These are phyloP conservation scores for Sphyrna mokarran DNA, from an alignment of 2,113 vertebrate genomes.

Conservation along the genomic window DNA sequence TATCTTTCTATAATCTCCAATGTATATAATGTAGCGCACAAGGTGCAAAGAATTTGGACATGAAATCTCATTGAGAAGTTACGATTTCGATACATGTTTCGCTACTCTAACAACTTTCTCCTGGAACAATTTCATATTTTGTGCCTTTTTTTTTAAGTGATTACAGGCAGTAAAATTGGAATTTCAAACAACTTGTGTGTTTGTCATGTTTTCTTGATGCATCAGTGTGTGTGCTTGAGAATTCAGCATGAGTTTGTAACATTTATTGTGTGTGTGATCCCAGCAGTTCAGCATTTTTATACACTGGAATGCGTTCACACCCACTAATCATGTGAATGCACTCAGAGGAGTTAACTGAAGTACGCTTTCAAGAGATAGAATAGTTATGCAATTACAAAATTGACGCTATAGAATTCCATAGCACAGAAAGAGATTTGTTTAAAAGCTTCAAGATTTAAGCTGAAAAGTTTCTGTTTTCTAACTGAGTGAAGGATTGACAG, in stretches of 20 bases:
- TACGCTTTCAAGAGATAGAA: background rate
- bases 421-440: background rate
- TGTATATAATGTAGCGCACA: constrained; percentile 35
- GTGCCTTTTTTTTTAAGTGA: constrained; percentile 32
- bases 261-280: background rate
- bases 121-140: constrained; percentile 31
- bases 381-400: background rate
- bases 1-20: constrained; percentile 29
- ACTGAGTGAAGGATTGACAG: background rate
- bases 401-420: background rate
- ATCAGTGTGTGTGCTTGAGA: too few relatives aligned
- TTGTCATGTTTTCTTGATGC: background rate
- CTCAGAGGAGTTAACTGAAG: background rate
- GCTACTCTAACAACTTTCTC: constrained; percentile 14
- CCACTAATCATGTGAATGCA: background rate
- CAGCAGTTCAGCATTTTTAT: background rate
- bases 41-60: constrained; percentile 31
- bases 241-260: too few relatives aligned
- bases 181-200: constrained; percentile 29
- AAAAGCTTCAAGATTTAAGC: background rate
- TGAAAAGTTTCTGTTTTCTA: background rate
- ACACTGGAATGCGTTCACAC: background rate
- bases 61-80: constrained; percentile 16
- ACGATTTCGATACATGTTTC: constrained; percentile 36
- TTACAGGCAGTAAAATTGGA: constrained; percentile 35